Evolutionary conservation across 2,113 vertebrate genomes (phyloP), one percentile per base, ranked within the genome.

Genomic region (Eptatretus burgeri): DNA sequence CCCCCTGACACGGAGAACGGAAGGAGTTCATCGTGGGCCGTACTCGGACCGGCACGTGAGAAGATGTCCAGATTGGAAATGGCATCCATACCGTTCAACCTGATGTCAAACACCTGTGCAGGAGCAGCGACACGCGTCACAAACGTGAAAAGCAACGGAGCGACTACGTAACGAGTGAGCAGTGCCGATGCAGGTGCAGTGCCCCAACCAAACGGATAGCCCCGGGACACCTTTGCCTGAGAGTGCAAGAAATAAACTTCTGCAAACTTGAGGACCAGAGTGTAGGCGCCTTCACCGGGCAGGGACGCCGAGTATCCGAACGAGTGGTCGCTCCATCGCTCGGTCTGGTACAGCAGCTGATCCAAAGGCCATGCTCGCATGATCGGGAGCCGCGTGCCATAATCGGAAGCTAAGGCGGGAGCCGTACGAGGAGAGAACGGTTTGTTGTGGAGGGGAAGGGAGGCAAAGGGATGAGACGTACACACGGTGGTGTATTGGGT

Each of bases 161-260:
- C 27, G 3, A 41, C 27, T 41, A 41, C 7, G 27, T 41, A 41
- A 41, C 7, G 7, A 41, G 27, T 3, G 27, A 41, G 27, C 7
- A 41, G 27, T 41, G 27, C 27, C 7, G 3, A 41, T 41, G 27
- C 3, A 41, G 27, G 7, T 41, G 27, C 27, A 41, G 27, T 41
- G 27, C 27, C 27, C 27, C 7, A 7, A 41, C 27, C 7, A 41
- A 41, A 41, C 27, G 27, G 27, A 41, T 41, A 41, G 14, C 53
- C 53, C 53, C 53, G 5, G 5, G 7, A 5, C 53, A 98, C 91
- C 85, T 98, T 98, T 73, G 95, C 88, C 68, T 95, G 89, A 49
- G 91, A 98, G 70, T 98, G 91, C 53, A 88, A 86, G 72, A 98
- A 98, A 74, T 98, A 98, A 66, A 98, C 91, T 66, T 98, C 91